phyloP scores from a whole-genome alignment of 2,797 vertebrate species.

The Lacerta viridis region DNA sequence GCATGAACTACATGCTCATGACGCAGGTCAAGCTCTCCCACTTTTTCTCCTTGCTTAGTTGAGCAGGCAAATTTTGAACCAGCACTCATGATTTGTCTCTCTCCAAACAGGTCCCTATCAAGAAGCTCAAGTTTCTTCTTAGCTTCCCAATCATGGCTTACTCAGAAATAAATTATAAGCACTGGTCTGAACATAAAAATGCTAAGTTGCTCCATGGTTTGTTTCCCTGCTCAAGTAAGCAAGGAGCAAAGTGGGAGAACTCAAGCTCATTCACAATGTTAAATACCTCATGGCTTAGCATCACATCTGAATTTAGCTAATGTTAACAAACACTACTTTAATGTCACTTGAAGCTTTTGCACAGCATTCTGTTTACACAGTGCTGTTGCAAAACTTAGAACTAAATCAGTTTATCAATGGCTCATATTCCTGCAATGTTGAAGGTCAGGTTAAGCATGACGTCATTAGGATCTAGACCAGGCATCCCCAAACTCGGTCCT shows the following conservation, averaged over 20 bases:
- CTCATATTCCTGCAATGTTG: neutral
- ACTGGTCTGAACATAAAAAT: neutral
- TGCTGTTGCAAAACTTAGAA: neutral
- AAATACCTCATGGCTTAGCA: neutral
- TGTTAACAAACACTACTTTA: neutral
- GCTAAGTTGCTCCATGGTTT: neutral
- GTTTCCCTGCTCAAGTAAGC: neutral
- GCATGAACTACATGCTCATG: no score
- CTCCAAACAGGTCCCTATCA: no score
- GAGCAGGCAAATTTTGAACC: no score
- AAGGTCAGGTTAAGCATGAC: neutral
- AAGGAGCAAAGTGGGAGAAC: neutral
- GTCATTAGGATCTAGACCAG: neutral
- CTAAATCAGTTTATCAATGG: neutral
- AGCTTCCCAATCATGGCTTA: neutral
- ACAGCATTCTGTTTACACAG: neutral
- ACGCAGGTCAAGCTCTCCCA: no score
- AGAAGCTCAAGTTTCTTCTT: neutral
- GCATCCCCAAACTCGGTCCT: neutral
- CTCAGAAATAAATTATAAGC: neutral
- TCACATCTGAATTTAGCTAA: neutral
- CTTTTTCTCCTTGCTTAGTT: no score
- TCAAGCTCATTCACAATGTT: neutral
- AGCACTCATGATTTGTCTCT: no score
- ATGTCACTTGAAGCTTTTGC: neutral